Evolutionary conservation across 1,140 invertebrate genomes (phyloP).

Genomic region (Tachypleus tridentatus): DNA sequence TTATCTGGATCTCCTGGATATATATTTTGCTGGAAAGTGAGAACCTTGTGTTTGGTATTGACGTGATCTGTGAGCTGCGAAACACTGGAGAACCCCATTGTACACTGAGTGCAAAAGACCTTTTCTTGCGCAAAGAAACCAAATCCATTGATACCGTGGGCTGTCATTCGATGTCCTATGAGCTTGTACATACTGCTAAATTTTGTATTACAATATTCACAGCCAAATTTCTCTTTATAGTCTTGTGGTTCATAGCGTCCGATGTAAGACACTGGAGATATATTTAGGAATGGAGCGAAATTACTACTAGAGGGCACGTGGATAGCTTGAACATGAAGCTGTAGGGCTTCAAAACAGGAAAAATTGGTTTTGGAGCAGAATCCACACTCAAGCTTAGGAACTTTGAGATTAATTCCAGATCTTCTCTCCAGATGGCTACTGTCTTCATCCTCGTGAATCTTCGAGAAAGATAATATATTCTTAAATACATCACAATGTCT

Average conservation of each 20-base stretch:
- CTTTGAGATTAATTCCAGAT: too few species aligned
- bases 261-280: not conserved
- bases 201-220: conserved; percentile 41
- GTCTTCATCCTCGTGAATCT: too few species aligned
- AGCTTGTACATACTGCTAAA: conserved; percentile 36
- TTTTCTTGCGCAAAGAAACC: conserved; percentile 12
- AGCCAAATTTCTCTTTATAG: conserved; percentile 35
- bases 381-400: conserved; percentile 30
- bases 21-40: too few species aligned
- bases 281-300: conserved; percentile 1
- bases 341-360: conserved; percentile 63
- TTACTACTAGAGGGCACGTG: conserved; percentile 39
- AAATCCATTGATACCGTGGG: conserved; percentile 28
- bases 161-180: conserved; percentile 33
- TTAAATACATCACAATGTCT: too few species aligned
- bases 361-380: conserved; percentile 71
- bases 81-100: conserved; percentile 39
- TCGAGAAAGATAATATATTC: too few species aligned
- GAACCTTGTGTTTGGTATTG: conserved; percentile 39
- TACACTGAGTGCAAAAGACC: conserved; percentile 41
- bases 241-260: conserved; percentile 6
- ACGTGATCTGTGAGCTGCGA: conserved; percentile 48
- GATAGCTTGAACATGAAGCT: conserved; percentile 66
- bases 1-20: too few species aligned
- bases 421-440: too few species aligned